phyloP scores from a whole-genome alignment of 2,113 vertebrate genomes.

The Cyprinus carpio region DNA sequence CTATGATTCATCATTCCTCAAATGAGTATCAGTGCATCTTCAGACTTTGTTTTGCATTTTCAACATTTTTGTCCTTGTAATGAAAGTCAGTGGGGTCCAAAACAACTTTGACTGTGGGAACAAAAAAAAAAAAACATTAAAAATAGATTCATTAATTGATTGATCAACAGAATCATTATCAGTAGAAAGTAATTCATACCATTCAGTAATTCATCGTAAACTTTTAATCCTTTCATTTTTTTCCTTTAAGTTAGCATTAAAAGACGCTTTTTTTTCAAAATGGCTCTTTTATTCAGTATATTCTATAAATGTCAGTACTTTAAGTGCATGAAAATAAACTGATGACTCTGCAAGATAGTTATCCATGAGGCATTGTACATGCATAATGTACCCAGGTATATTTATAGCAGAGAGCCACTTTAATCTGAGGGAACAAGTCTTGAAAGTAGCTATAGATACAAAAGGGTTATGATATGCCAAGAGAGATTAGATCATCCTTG shows the following conservation, averaged over 20 bases:
- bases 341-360: background rate
- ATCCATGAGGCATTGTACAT: background rate
- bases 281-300: background rate
- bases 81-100: background rate
- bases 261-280: background rate
- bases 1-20: background rate
- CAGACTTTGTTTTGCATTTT: background rate
- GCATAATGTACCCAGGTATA: slow-evolving; percentile 17
- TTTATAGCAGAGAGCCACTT: slow-evolving; percentile 25
- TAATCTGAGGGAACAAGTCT: background rate
- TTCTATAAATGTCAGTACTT: background rate
- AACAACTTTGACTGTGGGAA: background rate
- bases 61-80: background rate
- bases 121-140: background rate
- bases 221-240: background rate
- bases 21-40: background rate
- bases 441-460: slow-evolving; percentile 13
- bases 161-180: background rate
- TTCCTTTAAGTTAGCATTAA: background rate
- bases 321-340: background rate
- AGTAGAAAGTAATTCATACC: background rate
- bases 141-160: background rate
- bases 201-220: background rate
- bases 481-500: background rate
- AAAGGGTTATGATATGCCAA: background rate